A percentile compares a stretch with the other conserved stretches of the same genome.
phyloP scores from a whole-genome alignment of 2,888 invertebrate genomes.

The Morinoia aosen region DNA sequence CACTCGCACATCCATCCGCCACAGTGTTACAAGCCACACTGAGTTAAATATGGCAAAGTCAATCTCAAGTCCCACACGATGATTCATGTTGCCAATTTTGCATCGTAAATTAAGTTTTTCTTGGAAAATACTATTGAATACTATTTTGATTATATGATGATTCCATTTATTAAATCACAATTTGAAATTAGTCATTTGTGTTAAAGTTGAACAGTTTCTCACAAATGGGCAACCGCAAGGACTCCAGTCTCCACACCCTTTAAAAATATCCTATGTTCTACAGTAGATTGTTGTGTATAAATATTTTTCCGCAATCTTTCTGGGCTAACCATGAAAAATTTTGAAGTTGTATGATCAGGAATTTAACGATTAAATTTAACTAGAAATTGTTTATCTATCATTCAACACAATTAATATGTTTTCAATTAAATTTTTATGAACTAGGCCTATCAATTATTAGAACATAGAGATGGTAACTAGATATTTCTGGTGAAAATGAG shows the following conservation, averaged over 20 bases:
- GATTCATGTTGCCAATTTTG: slow-evolving; percentile 15
- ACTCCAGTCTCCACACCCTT: neutral
- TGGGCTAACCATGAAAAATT: neutral
- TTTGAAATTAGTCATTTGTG: neutral
- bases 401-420: too few relatives aligned
- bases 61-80: slow-evolving; percentile 9
- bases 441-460: too few relatives aligned
- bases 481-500: too few relatives aligned
- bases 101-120: neutral
- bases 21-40: neutral
- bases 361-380: neutral
- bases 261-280: neutral
- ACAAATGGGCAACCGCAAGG: neutral
- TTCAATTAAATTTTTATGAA: too few relatives aligned
- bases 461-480: too few relatives aligned
- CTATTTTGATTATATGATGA: neutral
- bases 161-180: neutral
- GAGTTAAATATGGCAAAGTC: neutral
- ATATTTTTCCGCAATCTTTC: neutral
- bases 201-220: neutral
- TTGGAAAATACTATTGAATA: neutral
- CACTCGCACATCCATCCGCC: neutral
- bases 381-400: too few relatives aligned
- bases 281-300: neutral
- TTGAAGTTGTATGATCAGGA: neutral